Evolutionary conservation across 1,140 invertebrate genomes (phyloP).

Genomic region (Cherax quadricarinatus): DNA sequence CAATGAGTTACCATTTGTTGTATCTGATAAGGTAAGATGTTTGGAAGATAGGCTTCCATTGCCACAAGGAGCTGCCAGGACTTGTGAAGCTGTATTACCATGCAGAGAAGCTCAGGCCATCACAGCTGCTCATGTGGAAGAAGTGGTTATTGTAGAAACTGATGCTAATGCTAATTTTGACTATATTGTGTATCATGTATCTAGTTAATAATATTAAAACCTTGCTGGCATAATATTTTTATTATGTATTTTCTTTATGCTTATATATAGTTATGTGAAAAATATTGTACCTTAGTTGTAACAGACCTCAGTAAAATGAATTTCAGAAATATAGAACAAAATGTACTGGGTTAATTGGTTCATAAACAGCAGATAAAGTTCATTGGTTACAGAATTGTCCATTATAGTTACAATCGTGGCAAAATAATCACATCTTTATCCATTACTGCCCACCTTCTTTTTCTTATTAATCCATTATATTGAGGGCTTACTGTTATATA

Average conservation of each 20-base stretch:
- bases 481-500: too few relatives aligned
- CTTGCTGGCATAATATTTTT: too few relatives aligned
- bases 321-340: too few relatives aligned
- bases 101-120: neutral
- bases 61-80: neutral
- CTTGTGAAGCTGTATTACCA: neutral
- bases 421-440: too few relatives aligned
- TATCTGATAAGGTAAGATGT: neutral
- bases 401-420: too few relatives aligned
- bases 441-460: too few relatives aligned
- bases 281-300: too few relatives aligned
- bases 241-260: neutral
- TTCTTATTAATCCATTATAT: too few relatives aligned
- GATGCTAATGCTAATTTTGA: constrained; percentile 9
- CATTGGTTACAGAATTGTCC: too few relatives aligned
- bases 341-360: too few relatives aligned
- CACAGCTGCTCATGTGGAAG: neutral
- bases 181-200: constrained; percentile 3
- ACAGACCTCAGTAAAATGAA: too few relatives aligned
- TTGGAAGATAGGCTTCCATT: neutral
- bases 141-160: constrained; percentile 2
- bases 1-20: neutral
- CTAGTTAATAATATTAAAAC: neutral
- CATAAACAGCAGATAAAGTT: too few relatives aligned
- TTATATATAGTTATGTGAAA: constrained; percentile 11